Evolutionary conservation across 2,797 vertebrate genomes (phyloP).

Genomic region (Acestrorhynchus altus): DNA sequence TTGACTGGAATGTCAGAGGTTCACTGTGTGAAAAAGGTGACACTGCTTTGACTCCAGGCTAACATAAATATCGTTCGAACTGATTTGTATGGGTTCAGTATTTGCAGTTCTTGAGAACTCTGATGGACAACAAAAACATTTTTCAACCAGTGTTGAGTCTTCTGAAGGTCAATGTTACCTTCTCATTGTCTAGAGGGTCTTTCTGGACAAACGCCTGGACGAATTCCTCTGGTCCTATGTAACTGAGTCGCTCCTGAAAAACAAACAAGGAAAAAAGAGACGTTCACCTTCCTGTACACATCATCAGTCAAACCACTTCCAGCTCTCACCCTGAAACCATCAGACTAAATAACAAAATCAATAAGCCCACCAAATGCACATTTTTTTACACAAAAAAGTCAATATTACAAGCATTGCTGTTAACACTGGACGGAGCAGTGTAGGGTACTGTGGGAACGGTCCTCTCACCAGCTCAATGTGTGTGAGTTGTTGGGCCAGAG

Average conservation of each 20-base stretch:
- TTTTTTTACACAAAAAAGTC: background rate
- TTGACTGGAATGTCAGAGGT: constrained; percentile 49
- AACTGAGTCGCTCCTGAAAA: constrained; percentile 91
- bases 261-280: constrained; percentile 15
- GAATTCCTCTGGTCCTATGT: constrained; percentile 96
- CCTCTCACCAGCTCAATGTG: constrained; percentile 92
- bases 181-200: constrained; percentile 88
- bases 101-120: constrained; percentile 9
- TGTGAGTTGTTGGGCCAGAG: constrained; percentile 93
- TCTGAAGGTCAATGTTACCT: constrained; percentile 76
- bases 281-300: background rate
- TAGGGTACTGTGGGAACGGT: constrained; percentile 21
- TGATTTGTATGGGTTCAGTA: constrained; percentile 50
- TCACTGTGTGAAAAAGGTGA: constrained; percentile 54
- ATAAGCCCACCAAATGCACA: constrained; percentile 23
- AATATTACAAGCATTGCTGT: constrained; percentile 17
- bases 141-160: background rate
- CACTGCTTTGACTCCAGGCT: constrained; percentile 56
- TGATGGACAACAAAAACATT: background rate
- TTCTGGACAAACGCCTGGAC: constrained; percentile 93
- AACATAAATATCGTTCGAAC: constrained; percentile 56
- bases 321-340: constrained; percentile 37
- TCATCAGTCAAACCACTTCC: constrained; percentile 12
- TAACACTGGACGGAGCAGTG: constrained; percentile 6
- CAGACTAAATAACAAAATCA: constrained; percentile 30